Evolutionary conservation across 2,888 invertebrate species (phyloP).

Genomic region (Rhopalosiphum nymphaeae): DNA sequence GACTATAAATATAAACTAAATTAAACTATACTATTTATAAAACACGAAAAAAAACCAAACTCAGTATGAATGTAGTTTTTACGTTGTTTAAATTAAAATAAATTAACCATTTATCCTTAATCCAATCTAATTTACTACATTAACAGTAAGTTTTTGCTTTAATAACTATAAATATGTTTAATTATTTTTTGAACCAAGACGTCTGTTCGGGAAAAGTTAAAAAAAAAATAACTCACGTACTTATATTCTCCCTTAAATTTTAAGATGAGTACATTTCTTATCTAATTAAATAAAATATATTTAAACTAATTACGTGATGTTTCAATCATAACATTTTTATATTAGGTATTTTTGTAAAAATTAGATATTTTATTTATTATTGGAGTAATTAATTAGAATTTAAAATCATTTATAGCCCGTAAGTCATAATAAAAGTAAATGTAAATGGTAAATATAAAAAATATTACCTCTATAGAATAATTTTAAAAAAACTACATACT

Average conservation of each 20-base stretch:
- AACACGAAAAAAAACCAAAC: too few relatives aligned
- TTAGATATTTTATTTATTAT: too few relatives aligned
- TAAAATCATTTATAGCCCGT: neutral
- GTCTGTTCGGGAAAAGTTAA: neutral
- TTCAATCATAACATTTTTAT: neutral
- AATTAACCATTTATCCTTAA: too few relatives aligned
- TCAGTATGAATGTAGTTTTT: too few relatives aligned
- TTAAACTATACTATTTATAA: neutral
- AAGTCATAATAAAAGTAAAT: neutral
- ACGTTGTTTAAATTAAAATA: too few relatives aligned
- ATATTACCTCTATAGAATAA: neutral
- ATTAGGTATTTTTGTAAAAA: neutral
- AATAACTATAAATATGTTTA: too few relatives aligned
- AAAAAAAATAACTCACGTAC: neutral
- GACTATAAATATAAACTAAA: neutral
- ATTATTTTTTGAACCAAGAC: too few relatives aligned
- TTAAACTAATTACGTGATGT: neutral
- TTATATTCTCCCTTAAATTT: neutral
- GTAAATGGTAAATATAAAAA: neutral
- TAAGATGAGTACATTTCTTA: neutral
- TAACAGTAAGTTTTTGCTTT: too few relatives aligned
- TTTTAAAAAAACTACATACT: neutral
- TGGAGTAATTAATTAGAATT: neutral
- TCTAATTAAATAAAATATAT: neutral
- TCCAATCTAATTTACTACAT: too few relatives aligned